Conservation (phyloP, 1,140 invertebrate species). For the Chelonus insularis region DNA sequence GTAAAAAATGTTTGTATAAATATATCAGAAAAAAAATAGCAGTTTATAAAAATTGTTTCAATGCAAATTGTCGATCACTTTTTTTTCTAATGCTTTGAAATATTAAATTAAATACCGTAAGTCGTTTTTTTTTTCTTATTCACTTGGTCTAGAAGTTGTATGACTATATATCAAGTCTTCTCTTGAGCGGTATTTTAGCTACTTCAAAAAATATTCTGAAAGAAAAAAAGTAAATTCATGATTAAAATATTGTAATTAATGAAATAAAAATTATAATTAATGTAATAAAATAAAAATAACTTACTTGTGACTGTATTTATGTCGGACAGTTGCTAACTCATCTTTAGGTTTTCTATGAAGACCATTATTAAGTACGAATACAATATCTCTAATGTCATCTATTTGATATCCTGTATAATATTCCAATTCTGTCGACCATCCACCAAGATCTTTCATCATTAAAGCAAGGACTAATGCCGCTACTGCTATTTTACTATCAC, state of each 20-base stretch:
- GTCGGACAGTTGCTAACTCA: constrained; percentile 80
- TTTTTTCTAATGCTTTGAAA: no score
- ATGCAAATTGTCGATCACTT: no score
- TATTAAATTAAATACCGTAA: no score
- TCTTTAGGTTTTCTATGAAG: constrained; percentile 75
- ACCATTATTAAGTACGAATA: constrained; percentile 74
- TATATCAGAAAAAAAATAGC: no score
- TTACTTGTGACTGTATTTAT: constrained; percentile 94
- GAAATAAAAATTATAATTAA: constrained; percentile 9
- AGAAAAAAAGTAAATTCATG: constrained; percentile 50
- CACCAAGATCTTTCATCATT: constrained; percentile 76
- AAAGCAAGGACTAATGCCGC: constrained; percentile 84
- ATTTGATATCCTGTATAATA: constrained; percentile 87
- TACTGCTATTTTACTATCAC: constrained; percentile 88
- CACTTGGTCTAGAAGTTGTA: no score
- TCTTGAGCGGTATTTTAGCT: constrained; percentile 69
- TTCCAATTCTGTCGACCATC: constrained; percentile 78
- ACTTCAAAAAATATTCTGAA: constrained; percentile 85
- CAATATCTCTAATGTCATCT: constrained; percentile 74
- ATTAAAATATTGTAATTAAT: constrained; percentile 16
- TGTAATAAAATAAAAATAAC: constrained; percentile 40
- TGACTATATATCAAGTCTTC: constrained; percentile 46
- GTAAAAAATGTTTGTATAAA: no score
- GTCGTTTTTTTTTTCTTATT: no score
- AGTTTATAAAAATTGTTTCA: no score